These are phyloP conservation scores for Drosophila parthenogenetica DNA, from an alignment of 2,888 invertebrate genomes.

Conservation along the genomic window DNA sequence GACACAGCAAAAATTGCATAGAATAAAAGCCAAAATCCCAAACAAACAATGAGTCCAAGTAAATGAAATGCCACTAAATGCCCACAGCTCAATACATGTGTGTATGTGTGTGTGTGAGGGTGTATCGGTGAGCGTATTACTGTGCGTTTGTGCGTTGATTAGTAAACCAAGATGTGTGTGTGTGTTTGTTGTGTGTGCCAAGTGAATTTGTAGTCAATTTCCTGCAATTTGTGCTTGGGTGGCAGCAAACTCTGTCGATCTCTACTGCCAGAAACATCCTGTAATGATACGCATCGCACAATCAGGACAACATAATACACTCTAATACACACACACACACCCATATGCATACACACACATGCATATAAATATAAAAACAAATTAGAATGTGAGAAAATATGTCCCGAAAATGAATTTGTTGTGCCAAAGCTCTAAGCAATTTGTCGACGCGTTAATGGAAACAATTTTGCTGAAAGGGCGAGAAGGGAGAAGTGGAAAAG, in stretches of 20 bases:
- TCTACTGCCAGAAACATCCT: slow-evolving; percentile 45
- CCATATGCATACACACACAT: not conserved
- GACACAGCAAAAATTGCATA: slow-evolving; percentile 40
- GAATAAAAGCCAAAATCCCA: slow-evolving; percentile 46
- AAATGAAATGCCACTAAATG: slow-evolving; percentile 35
- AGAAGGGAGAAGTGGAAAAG: not conserved
- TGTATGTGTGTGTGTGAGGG: slow-evolving; percentile 11
- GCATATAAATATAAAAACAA: slow-evolving; percentile 71
- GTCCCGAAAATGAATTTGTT: slow-evolving; percentile 54
- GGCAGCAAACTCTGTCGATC: slow-evolving; percentile 4
- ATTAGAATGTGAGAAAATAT: slow-evolving; percentile 75
- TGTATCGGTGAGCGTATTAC: slow-evolving; percentile 16
- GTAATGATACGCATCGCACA: slow-evolving; percentile 74
- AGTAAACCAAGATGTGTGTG: slow-evolving; percentile 20
- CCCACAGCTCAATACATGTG: slow-evolving; percentile 17
- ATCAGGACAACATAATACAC: slow-evolving; percentile 74
- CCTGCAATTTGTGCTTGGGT: slow-evolving; percentile 74
- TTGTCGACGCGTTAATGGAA: slow-evolving; percentile 63
- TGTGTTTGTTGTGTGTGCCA: slow-evolving; percentile 29
- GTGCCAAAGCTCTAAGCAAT: slow-evolving; percentile 51
- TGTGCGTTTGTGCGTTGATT: slow-evolving; percentile 26
- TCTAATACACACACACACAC: slow-evolving; percentile 26
- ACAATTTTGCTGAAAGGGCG: slow-evolving; percentile 9
- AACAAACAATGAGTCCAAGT: slow-evolving; percentile 55
- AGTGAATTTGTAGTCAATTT: slow-evolving; percentile 79